These are phyloP conservation scores for Acanthosepion lycidas DNA, from an alignment of 2,888 invertebrate species.

Conservation along the genomic window DNA sequence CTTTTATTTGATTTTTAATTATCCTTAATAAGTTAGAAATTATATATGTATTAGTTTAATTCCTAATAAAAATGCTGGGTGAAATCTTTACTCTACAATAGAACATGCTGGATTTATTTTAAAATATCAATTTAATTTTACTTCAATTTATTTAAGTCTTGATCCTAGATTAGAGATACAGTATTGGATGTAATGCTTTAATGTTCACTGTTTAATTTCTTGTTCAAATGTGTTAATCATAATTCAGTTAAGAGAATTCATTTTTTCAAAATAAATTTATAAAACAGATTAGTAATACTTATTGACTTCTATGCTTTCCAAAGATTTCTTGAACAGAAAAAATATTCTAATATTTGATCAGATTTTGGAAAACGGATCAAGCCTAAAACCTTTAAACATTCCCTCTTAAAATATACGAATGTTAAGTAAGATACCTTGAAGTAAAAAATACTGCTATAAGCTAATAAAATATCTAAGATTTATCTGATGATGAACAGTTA, in stretches of 20 bases:
- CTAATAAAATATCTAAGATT: not conserved
- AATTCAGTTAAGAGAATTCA: not conserved
- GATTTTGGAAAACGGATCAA: no score
- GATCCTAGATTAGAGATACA: not conserved
- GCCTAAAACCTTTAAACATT: no score
- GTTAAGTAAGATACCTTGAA: no score
- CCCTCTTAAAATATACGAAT: no score
- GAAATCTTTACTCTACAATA: not conserved
- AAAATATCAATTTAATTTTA: no score
- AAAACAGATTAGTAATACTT: not conserved
- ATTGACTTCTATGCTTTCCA: no score
- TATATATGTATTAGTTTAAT: not conserved
- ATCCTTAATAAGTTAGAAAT: not conserved
- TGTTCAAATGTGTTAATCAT: not conserved
- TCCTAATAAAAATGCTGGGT: not conserved
- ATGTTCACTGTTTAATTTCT: not conserved
- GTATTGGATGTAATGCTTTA: not conserved
- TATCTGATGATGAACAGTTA: not conserved
- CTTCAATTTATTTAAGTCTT: not conserved
- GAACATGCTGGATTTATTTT: not conserved
- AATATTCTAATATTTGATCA: no score
- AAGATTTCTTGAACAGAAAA: no score
- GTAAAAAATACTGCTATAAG: not conserved
- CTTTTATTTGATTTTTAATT: not conserved
- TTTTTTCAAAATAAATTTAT: not conserved